These are phyloP conservation scores for Holcopasites calliopsidis DNA, from an alignment of 1,140 invertebrate species.

Conservation along the genomic window DNA sequence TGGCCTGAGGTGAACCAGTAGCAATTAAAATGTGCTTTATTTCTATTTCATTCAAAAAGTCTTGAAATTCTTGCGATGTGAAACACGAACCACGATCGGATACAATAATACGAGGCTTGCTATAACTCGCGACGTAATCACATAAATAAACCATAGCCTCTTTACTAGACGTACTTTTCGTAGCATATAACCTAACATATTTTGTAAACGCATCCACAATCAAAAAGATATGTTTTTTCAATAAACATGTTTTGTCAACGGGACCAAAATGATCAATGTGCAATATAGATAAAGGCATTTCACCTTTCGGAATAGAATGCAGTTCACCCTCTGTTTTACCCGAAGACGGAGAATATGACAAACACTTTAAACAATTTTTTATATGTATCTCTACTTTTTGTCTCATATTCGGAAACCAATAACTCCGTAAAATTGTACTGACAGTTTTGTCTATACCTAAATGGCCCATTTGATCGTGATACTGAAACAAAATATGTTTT, in stretches of 20 bases:
- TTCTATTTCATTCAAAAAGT: neutral
- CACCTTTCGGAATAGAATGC: constrained; percentile 3
- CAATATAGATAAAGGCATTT: neutral
- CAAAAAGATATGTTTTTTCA: constrained; percentile 23
- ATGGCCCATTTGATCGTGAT: constrained; percentile 13
- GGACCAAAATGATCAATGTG: constrained; percentile 8
- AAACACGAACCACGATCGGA: neutral
- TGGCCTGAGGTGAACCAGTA: too few species aligned
- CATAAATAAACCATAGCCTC: neutral
- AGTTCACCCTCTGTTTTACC: constrained; percentile 1
- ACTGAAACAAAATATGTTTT: neutral
- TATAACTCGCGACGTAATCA: constrained; percentile 1
- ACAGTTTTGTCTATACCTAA: neutral
- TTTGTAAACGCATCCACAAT: neutral
- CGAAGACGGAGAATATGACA: neutral
- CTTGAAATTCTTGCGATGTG: neutral
- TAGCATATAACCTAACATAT: neutral
- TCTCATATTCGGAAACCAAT: constrained; percentile 13
- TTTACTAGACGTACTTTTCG: neutral
- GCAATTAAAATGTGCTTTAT: neutral
- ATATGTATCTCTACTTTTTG: neutral
- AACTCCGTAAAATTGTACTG: neutral
- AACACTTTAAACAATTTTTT: constrained; percentile 2
- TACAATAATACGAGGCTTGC: neutral
- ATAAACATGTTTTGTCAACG: neutral